Percentiles rank a stretch among this genome's conserved stretches.
Evolutionary conservation across 2,797 vertebrate genomes (phyloP).

Genomic region (Anguilla pacifica): DNA sequence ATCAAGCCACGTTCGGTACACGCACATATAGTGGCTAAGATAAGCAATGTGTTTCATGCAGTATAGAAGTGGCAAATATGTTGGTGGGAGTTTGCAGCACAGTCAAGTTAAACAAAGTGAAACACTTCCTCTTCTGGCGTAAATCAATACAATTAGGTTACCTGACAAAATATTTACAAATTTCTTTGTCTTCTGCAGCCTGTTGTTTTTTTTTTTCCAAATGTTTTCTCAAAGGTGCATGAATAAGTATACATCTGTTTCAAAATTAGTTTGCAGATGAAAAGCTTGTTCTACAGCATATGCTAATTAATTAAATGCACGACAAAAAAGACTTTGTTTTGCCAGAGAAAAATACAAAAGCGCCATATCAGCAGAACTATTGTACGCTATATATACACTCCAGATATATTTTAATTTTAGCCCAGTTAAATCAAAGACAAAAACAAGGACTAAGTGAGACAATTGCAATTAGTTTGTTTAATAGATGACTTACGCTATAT

Average conservation of each 20-base stretch:
- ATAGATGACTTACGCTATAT: slow-evolving; percentile 47
- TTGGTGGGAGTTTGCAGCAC: neutral
- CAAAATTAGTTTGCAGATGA: slow-evolving; percentile 71
- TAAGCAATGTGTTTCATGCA: neutral
- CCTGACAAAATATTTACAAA: slow-evolving; percentile 30
- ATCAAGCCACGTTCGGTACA: neutral
- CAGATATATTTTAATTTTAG: slow-evolving; percentile 31
- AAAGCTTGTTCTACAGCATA: slow-evolving; percentile 59
- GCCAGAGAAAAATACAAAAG: slow-evolving; percentile 54
- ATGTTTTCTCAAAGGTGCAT: slow-evolving; percentile 29
- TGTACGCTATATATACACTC: slow-evolving; percentile 30
- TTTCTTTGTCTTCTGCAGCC: slow-evolving; percentile 11
- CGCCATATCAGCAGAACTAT: slow-evolving; percentile 64
- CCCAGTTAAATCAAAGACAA: slow-evolving; percentile 25
- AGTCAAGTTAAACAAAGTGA: slow-evolving; percentile 1
- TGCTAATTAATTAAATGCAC: slow-evolving; percentile 74
- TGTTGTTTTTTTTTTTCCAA: neutral
- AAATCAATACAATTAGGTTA: slow-evolving; percentile 29
- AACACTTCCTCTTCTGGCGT: neutral
- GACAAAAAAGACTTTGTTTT: slow-evolving; percentile 60
- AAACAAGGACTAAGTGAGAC: slow-evolving; percentile 45
- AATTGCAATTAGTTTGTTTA: slow-evolving; percentile 55
- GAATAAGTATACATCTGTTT: slow-evolving; percentile 60
- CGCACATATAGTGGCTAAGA: neutral
- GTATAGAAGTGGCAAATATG: neutral